Evolutionary conservation across 1,140 invertebrate genomes (phyloP), one percentile per base, ranked within the genome.

Genomic region (Fopius arisanus): DNA sequence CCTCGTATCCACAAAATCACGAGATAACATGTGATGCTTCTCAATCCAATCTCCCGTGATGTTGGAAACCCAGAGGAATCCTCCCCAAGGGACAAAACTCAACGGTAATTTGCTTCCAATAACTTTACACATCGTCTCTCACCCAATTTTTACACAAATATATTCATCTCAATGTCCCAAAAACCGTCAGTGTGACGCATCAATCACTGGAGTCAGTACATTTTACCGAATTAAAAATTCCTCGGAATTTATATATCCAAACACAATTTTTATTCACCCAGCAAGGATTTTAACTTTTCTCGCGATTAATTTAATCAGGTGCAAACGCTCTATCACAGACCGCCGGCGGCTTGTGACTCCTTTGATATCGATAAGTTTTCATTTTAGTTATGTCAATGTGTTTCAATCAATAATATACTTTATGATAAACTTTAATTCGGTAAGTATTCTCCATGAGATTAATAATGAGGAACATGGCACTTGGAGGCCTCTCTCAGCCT

Each of bases 391-490:
- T 26, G 23, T 59, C 19, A 59, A 59, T 26, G 19, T 59, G 3
- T 59, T 59, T 28, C 43, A 1, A 26, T 12, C 23, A 19, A 26
- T 28, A 59, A 12, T 26, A 59, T 26, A 59, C 14, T 59, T 59
- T 59, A 59, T 59, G 23, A 28, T 59, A 59, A 59, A 23, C 23
- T 59, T 59, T 59, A 59, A 59, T 59, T 59, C 54, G 23, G 54
- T 59, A 59, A 59, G 54, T 59, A 59, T 59, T 59, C 23, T 59
- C 54, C 54, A 59, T 28, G 54, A 26, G 54, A 59, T 59, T 59
- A 59, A 59, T 59, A 59, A 59, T 59, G 54, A 59, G 54, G 54
- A 59, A 59, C 54, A 59, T 59, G 54, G 54, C 54, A 59, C 54
- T 59, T 59, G 3, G 54, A 59, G 54, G 14, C 43, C 6, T 59